Conservation (phyloP, 2,797 vertebrate genomes). For the Sebastes flavidus region DNA sequence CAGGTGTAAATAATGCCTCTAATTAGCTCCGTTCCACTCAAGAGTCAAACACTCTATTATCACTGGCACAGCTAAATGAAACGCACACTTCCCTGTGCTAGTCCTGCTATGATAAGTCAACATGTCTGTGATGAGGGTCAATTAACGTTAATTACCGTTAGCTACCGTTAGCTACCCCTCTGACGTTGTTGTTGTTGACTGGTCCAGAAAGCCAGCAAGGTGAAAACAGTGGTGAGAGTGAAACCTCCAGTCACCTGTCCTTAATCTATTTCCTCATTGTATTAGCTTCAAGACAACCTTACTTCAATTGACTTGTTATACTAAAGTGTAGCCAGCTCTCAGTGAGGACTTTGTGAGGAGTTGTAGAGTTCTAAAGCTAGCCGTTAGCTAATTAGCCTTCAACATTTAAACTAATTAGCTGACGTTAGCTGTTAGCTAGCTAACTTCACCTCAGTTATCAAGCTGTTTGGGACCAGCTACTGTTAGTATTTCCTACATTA, state of each 20-base stretch:
- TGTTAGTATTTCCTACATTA: background rate
- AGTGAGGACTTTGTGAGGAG: background rate
- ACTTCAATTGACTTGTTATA: background rate
- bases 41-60: background rate
- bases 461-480: background rate
- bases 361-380: background rate
- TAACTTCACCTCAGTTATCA: background rate
- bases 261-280: background rate
- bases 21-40: background rate
- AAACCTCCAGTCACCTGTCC: background rate
- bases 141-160: background rate
- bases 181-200: background rate
- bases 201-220: background rate
- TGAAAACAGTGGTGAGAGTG: too few relatives aligned
- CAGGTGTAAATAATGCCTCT: background rate
- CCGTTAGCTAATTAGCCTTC: background rate
- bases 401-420: too few relatives aligned
- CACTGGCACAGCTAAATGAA: background rate
- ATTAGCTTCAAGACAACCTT: background rate
- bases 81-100: background rate
- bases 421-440: background rate
- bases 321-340: background rate
- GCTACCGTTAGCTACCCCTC: background rate
- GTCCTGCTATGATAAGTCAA: background rate
- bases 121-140: background rate